Evolutionary conservation across 2,113 vertebrate species (phyloP), one percentile per base, ranked within the genome.

Genomic region (Tautogolabrus adspersus): DNA sequence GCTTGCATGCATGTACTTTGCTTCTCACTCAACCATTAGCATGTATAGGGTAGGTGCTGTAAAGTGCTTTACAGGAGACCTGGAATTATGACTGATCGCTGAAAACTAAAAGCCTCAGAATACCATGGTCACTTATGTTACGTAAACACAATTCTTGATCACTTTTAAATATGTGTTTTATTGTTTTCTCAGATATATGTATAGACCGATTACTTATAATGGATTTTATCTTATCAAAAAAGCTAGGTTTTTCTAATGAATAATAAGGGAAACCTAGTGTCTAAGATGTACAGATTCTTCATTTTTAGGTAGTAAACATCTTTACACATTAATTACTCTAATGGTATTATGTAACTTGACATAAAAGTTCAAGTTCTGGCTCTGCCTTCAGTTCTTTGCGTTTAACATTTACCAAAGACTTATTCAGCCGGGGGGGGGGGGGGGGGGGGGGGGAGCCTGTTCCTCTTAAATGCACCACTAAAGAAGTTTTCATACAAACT

Each of bases 401-500:
- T 52, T 52, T 85, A 81, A 82, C 83, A 88, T 84, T 86, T 85
- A 77, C 55, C 6, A 49, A 42, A 19, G 47, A 49, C 47, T 18
- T 49, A 18, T 49, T 49, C 51, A 44, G 44, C 22, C 38, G 38
- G 26, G 60, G n/a, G n/a, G n/a, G n/a, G n/a, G n/a, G n/a, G n/a
- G n/a, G n/a, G n/a, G 57, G 18, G 59, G 64, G 58, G 16, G 37
- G 21, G 54, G 49, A 57, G 2, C 46, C 3, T 16, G 62, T 49
- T 67, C 21, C 63, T 81, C 56, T 70, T 68, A 44, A 81, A 87
- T n/a, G 47, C 26, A 47, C 34, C 54, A 30, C 49, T 40, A 12
- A 77, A 75, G 46, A 77, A 86, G 87, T 89, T 87, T 87, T 61
- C 42, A 56, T 71, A 57, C 83, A 75, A 66, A 54, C 70, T 71